phyloP scores from a whole-genome alignment of 35 echinoderm and acorn worm species.

The Strongylocentrotus purpuratus region DNA sequence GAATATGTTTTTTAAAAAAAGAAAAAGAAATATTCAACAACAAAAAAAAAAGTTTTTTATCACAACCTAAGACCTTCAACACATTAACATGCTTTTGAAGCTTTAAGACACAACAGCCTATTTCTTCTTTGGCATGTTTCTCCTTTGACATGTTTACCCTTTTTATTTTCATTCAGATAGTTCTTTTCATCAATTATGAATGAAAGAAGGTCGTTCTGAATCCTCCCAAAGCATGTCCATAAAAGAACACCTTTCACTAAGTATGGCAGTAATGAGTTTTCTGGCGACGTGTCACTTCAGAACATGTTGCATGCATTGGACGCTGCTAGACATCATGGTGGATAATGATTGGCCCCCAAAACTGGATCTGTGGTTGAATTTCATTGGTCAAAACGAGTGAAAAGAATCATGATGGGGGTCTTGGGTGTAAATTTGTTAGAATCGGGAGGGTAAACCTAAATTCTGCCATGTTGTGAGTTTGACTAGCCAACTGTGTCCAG shows the following conservation, averaged over 20 bases:
- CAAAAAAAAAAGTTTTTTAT: no score
- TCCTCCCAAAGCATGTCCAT: background rate
- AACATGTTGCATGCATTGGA: background rate
- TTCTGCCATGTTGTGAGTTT: constrained; percentile 3
- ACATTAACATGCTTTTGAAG: background rate
- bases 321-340: no score
- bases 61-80: background rate
- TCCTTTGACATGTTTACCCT: background rate
- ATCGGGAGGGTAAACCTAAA: background rate
- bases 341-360: background rate
- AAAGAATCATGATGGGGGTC: background rate
- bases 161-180: background rate
- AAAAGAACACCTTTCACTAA: background rate
- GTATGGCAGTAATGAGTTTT: background rate
- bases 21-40: no score
- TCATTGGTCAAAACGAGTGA: background rate
- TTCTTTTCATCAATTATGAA: background rate
- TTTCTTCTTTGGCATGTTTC: background rate
- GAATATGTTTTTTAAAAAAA: no score
- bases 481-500: constrained; percentile 54
- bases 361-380: background rate
- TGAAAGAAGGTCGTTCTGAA: background rate
- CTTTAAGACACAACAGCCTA: background rate
- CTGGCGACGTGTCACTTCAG: constrained; percentile 14
- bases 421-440: background rate